These are phyloP conservation scores for Pygocentrus nattereri DNA, from an alignment of 2,797 vertebrate species.

Conservation along the genomic window DNA sequence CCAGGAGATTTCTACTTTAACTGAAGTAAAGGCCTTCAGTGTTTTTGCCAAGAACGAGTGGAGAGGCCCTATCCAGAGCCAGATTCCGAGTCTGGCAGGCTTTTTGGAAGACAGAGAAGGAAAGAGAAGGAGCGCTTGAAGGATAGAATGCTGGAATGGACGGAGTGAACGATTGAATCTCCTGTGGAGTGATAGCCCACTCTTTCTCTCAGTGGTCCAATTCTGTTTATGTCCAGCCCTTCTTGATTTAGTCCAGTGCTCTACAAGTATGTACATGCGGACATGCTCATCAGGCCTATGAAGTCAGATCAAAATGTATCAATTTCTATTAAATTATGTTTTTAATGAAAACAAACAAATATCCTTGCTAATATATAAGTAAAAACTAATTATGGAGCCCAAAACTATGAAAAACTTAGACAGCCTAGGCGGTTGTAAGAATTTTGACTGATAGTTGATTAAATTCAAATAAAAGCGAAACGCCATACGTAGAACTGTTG, in stretches of 20 bases:
- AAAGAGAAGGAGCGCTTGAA: neutral
- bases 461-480: too few species aligned
- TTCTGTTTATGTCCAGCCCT: constrained; percentile 13
- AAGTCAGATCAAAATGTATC: neutral
- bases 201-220: neutral
- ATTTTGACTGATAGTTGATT: too few species aligned
- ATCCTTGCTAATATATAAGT: neutral
- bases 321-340: neutral
- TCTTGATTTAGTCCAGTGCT: neutral
- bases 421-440: too few species aligned
- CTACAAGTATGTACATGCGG: neutral
- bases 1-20: neutral
- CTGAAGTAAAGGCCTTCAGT: neutral
- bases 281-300: neutral
- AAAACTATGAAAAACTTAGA: too few species aligned
- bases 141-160: constrained; percentile 9
- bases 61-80: neutral
- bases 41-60: neutral
- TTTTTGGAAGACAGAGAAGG: neutral
- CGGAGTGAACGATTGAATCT: neutral
- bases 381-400: too few species aligned
- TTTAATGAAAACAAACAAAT: too few species aligned
- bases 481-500: too few species aligned
- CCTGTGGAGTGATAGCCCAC: neutral
- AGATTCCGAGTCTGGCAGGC: neutral